These are phyloP conservation scores for Streptopelia turtur DNA, from an alignment of 2,797 vertebrate species.

Conservation along the genomic window DNA sequence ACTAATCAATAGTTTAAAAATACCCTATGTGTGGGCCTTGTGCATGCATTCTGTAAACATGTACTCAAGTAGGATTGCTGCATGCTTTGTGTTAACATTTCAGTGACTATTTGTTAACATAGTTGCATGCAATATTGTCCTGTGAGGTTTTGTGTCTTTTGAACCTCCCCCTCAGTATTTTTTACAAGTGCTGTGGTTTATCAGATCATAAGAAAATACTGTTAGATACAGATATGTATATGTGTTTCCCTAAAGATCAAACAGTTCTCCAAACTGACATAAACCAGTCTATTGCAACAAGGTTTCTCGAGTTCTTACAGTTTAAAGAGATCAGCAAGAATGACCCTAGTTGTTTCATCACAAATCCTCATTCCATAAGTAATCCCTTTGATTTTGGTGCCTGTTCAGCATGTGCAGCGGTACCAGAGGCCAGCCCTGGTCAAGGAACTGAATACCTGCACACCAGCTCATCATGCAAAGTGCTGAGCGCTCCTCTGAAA, in stretches of 20 bases:
- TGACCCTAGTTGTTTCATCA: background rate
- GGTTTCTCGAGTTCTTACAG: background rate
- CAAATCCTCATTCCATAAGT: background rate
- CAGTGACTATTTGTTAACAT: constrained; percentile 55
- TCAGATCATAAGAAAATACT: constrained; percentile 36
- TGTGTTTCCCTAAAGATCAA: background rate
- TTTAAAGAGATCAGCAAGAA: background rate
- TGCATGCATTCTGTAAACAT: constrained; percentile 68
- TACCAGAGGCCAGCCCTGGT: background rate
- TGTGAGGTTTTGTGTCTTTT: constrained; percentile 69
- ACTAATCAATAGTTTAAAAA: background rate
- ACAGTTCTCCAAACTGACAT: background rate
- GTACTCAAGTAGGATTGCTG: constrained; percentile 57
- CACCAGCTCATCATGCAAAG: background rate
- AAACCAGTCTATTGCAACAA: background rate
- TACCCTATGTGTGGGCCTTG: constrained; percentile 37
- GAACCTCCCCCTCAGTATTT: constrained; percentile 14
- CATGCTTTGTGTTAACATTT: constrained; percentile 76
- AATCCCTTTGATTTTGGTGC: background rate
- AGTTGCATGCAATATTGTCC: constrained; percentile 74
- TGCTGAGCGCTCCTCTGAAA: background rate
- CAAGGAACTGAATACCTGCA: background rate
- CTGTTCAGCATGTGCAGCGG: background rate
- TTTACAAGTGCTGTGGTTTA: constrained; percentile 69
- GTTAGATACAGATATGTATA: constrained; percentile 32